Base-by-base conservation (phyloP, 2,888 invertebrate species). In the Synergus itoensis region DNA sequence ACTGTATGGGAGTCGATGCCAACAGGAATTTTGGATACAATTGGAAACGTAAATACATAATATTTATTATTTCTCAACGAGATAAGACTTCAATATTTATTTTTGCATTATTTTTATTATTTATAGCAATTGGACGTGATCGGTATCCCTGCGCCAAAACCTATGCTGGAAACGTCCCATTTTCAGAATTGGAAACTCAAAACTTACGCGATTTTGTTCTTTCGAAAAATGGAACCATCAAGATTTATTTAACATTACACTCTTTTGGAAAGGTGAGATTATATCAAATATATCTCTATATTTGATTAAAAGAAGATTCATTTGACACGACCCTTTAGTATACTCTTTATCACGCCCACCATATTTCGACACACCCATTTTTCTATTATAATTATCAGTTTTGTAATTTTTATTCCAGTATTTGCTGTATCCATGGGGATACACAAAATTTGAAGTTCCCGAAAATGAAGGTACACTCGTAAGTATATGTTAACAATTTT, bases 1-100 rank as follows among this genome's bases (percentile, higher is more conserved):
- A 90, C 0, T 97, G 96, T 85, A 92, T 92, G 5, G 97, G 97
- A 16, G 95, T 95, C 0, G 97, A 97, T 88, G 94, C 94, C 0
- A 97, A 97, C 90, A 93, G 97, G 1, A 97, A 97, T 92, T 97
- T 95, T 86, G 96, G 94, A 77, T 94, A 94, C 87, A 92, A 94
- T 81, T 97, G 96, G 96, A 95, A 94, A 92, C 94, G 93, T 89
- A 93, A 88, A 89, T 84, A 76, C 41, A n/a, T 1, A 53, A 53
- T 18, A 18, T 57, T n/a, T 1, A 36, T 62, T 62, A 21, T 21
- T 62, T 21, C 1, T 14, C 9, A 62, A 4, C 3, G 4, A 36
- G 36, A 36, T 36, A 4, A 36, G 36, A 36, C 36, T 4, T 53
- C 2, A 53, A 53, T 53, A 9, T 18, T 57, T 57, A n/a, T 57